Conservation (phyloP, 2,113 vertebrate genomes). For the Heterotis niloticus region DNA sequence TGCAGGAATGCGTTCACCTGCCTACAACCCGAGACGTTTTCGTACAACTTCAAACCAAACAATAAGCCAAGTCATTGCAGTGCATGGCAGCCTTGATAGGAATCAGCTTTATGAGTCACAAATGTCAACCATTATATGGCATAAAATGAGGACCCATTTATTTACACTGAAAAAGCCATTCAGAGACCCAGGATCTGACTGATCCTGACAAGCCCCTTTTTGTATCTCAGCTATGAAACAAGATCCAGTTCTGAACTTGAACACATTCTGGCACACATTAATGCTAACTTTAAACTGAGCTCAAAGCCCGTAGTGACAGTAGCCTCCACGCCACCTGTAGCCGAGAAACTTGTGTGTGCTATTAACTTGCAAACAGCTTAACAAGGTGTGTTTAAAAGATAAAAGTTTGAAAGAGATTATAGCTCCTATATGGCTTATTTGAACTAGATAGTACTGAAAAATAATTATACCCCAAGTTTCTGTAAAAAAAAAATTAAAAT, state of each 20-base stretch:
- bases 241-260: neutral
- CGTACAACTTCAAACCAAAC: neutral
- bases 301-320: neutral
- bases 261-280: slow-evolving; percentile 11
- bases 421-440: neutral
- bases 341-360: neutral
- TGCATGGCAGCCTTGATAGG: neutral
- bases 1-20: neutral
- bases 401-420: neutral
- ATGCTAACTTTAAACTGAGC: neutral
- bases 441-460: slow-evolving; percentile 16
- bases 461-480: slow-evolving; percentile 3
- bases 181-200: neutral
- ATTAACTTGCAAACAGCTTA: neutral
- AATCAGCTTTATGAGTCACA: neutral
- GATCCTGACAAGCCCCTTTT: neutral
- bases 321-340: neutral
- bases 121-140: neutral
- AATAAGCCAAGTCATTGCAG: too few species aligned
- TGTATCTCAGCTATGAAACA: neutral
- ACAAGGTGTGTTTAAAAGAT: neutral
- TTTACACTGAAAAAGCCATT: neutral
- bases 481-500: slow-evolving; percentile 12
- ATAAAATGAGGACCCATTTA: neutral
- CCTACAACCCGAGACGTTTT: neutral